A percentile compares a stretch with the other conserved stretches of the same genome.
phyloP scores from a whole-genome alignment of 1,140 invertebrate genomes.

The Bombus pascuorum region DNA sequence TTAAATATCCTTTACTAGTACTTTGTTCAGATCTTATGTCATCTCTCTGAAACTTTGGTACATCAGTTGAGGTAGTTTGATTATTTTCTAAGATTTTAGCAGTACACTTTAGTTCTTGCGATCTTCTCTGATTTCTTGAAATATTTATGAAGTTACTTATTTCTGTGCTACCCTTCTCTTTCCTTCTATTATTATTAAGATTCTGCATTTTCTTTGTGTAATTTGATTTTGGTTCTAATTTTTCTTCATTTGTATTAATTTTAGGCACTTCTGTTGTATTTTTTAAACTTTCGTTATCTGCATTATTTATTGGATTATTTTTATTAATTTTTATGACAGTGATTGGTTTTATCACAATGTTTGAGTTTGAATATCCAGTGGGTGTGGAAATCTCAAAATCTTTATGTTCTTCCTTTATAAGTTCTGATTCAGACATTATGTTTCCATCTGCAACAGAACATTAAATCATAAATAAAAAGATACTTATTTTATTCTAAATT shows the following conservation, averaged over 20 bases:
- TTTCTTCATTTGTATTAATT: slow-evolving; percentile 13
- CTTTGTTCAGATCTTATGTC: neutral
- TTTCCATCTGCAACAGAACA: slow-evolving; percentile 4
- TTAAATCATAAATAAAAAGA: neutral
- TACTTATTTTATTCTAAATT: neutral
- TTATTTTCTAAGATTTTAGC: neutral
- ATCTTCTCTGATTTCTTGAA: neutral
- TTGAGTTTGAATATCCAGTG: neutral
- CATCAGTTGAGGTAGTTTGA: slow-evolving; percentile 34
- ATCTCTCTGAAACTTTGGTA: slow-evolving; percentile 14
- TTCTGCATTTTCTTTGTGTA: neutral
- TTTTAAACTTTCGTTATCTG: neutral
- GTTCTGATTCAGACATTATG: neutral
- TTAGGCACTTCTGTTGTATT: slow-evolving; percentile 34
- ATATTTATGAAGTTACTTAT: neutral
- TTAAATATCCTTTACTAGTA: slow-evolving; percentile 2
- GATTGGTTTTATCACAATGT: neutral
- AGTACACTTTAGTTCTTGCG: neutral
- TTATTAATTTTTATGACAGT: neutral
- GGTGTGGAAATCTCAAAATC: neutral
- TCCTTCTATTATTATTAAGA: neutral
- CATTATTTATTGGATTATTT: slow-evolving; percentile 1
- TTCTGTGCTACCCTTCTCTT: neutral
- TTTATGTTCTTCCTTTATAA: slow-evolving; percentile 3
- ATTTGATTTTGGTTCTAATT: neutral